Conservation (phyloP, 2,888 invertebrate species). For the Drosophila lutescens region DNA sequence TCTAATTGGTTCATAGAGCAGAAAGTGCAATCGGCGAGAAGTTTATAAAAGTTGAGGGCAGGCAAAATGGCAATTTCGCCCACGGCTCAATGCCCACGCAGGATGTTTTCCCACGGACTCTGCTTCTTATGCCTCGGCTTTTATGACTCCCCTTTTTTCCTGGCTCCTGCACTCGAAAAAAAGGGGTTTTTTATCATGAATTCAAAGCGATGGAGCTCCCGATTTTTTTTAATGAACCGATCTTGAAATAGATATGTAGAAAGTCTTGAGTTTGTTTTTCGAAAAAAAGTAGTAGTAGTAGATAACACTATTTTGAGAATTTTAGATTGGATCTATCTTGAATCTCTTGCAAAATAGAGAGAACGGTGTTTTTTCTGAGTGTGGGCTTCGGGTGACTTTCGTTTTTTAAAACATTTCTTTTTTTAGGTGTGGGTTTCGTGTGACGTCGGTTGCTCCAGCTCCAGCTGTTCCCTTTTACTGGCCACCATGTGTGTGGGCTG, state of each 20-base stretch:
- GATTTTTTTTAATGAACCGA: too few species aligned
- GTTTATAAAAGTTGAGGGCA: slow-evolving; percentile 24
- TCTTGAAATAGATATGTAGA: too few species aligned
- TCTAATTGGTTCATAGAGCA: slow-evolving; percentile 23
- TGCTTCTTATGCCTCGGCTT: background rate
- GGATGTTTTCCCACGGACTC: slow-evolving; percentile 6
- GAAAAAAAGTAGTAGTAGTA: too few species aligned
- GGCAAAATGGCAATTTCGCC: slow-evolving; percentile 26
- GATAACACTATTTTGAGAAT: too few species aligned
- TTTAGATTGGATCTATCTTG: too few species aligned
- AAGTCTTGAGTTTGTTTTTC: too few species aligned
- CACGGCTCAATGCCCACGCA: slow-evolving; percentile 30
- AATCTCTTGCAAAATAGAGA: too few species aligned
- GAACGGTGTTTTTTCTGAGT: too few species aligned
- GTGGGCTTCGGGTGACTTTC: too few species aligned
- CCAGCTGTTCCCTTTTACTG: slow-evolving; percentile 36
- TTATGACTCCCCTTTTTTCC: background rate
- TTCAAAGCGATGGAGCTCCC: too few species aligned
- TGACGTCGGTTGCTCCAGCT: slow-evolving; percentile 26
- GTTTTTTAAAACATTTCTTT: background rate
- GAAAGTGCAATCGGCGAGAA: slow-evolving; percentile 34
- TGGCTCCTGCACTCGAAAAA: too few species aligned
- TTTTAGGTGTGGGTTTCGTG: slow-evolving; percentile 7
- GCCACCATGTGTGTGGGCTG: slow-evolving; percentile 10
- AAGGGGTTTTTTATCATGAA: too few species aligned